Conservation (phyloP, 2,113 vertebrate species). For the Alosa alosa region DNA sequence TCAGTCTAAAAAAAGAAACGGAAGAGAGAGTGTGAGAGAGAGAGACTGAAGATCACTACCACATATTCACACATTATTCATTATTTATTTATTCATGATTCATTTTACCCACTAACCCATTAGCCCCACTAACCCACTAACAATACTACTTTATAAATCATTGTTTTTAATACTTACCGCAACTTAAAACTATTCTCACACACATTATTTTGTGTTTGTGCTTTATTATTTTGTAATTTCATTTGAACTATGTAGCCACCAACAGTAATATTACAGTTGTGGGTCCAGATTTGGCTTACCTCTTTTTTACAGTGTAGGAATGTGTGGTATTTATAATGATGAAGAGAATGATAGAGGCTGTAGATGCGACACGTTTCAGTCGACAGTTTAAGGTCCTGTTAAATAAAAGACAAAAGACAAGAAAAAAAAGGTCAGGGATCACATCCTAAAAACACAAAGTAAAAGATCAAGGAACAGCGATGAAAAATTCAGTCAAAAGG, state of each 20-base stretch:
- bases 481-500: too few species aligned
- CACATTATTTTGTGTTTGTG: background rate
- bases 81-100: background rate
- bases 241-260: background rate
- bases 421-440: background rate
- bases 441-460: background rate
- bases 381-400: slow-evolving; percentile 86
- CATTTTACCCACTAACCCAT: too few species aligned
- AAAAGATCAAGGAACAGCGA: too few species aligned
- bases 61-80: background rate
- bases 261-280: background rate
- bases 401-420: background rate
- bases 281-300: slow-evolving; percentile 61
- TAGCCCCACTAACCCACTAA: too few species aligned
- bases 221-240: too few species aligned
- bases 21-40: background rate
- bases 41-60: background rate
- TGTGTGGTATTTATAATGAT: slow-evolving; percentile 94
- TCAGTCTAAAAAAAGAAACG: slow-evolving; percentile 71
- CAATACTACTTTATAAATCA: background rate
- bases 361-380: slow-evolving; percentile 84
- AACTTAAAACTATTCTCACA: too few species aligned
- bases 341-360: slow-evolving; percentile 89
- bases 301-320: slow-evolving; percentile 92
- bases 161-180: too few species aligned